These are phyloP conservation scores for Zosterops pallidus DNA, from an alignment of 2,113 vertebrate species.

Conservation along the genomic window DNA sequence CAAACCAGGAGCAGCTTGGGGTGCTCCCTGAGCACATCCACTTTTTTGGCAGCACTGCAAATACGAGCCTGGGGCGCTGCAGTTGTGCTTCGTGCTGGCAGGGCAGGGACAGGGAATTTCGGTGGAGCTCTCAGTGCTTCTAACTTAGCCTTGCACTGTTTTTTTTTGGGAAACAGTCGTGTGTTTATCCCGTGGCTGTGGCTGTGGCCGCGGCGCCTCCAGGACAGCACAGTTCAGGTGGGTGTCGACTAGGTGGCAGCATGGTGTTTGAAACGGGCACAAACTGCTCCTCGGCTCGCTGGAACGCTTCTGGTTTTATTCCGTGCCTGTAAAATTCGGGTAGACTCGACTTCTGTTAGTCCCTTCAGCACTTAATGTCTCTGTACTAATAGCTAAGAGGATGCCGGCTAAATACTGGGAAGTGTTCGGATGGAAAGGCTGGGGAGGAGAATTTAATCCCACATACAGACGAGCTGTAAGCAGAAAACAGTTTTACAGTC, in stretches of 20 bases:
- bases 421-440: neutral
- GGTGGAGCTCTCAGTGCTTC: neutral
- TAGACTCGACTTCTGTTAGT: neutral
- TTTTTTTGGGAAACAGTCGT: neutral
- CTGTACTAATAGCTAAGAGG: neutral
- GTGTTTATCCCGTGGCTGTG: neutral
- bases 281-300: neutral
- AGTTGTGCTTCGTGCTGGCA: neutral
- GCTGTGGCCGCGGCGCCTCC: accelerated
- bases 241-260: slow-evolving; percentile 72
- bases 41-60: neutral
- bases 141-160: neutral
- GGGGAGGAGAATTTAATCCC: neutral
- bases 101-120: neutral
- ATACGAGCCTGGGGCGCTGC: neutral
- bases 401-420: neutral
- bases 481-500: neutral
- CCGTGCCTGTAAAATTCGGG: neutral
- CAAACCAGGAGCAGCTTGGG: neutral
- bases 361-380: neutral
- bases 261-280: slow-evolving; percentile 54
- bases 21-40: too few relatives aligned
- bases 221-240: neutral
- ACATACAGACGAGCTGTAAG: accelerated
- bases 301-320: neutral